These are phyloP conservation scores for Aleadryas rufinucha DNA, from an alignment of 2,113 vertebrate genomes.

Conservation along the genomic window DNA sequence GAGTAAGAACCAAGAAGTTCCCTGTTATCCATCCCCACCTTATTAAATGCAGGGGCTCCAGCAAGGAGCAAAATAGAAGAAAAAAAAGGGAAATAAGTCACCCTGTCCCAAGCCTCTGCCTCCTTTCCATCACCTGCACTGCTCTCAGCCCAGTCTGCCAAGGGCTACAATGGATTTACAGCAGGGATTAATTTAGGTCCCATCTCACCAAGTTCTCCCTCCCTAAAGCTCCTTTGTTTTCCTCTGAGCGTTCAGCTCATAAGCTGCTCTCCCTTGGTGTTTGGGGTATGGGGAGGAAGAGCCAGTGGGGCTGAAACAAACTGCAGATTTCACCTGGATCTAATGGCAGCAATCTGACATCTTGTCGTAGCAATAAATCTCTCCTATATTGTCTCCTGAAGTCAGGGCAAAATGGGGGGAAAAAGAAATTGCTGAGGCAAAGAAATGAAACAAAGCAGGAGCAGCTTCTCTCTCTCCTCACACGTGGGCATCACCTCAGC, in stretches of 20 bases:
- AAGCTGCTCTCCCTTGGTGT: constrained; percentile 46
- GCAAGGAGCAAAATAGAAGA: not conserved
- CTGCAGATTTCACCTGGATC: not conserved
- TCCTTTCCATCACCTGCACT: not conserved
- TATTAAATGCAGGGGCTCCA: not conserved
- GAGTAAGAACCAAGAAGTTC: not conserved
- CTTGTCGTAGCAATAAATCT: constrained; percentile 11
- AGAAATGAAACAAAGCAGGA: not conserved
- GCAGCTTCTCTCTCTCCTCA: not conserved
- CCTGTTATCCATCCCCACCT: not conserved
- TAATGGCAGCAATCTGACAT: not conserved
- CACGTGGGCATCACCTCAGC: not conserved
- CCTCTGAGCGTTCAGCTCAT: constrained; percentile 46
- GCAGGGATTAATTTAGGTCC: not conserved
- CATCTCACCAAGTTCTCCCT: not conserved
- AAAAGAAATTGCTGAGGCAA: not conserved
- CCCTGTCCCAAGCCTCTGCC: not conserved
- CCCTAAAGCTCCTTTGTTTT: constrained; percentile 43
- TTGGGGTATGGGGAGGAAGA: constrained; percentile 6
- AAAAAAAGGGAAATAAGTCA: not conserved
- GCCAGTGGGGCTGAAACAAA: not conserved
- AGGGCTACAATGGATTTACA: not conserved
- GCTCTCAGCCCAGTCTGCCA: not conserved
- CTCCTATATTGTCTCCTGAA: not conserved
- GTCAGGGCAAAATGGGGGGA: not conserved